Evolutionary conservation across 2,888 invertebrate genomes (phyloP), one percentile per base, ranked within the genome.

Genomic region (Eueremaeus valkanovi): DNA sequence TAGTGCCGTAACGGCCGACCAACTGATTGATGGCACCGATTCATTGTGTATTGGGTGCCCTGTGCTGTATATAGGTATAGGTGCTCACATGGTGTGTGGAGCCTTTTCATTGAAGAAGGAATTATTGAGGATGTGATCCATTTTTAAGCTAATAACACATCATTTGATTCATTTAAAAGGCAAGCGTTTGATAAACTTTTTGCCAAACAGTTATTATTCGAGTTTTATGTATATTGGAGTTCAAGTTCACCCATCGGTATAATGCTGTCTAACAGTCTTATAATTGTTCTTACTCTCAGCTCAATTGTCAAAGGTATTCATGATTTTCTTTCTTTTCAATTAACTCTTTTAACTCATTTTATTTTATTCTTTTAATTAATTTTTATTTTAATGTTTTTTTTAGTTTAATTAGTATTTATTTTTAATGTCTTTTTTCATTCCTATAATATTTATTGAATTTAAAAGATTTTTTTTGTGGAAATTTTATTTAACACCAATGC

Each of bases 11-110:
- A 16, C 11, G 9, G 55, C 61, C 29, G 29, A 24, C 61, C 61
- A 61, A 61, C 61, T 61, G 61, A 61, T 61, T 61, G 31, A 61
- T 61, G 61, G 61, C 51, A 61, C 31, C 33, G 61, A 61, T 61
- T 61, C 61, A 61, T 61, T 61, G 61, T n/a, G n/a, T 61, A 61
- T 61, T 61, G 61, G 61, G 29, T 24, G 58, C 45, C 45, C 16
- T 3, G 45, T 16, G 3, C 3, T 45, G 21, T 1, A 18, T n/a
- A 21, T 21, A 3, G n/a, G n/a, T 2, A 51, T 21, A 51, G n/a
- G n/a, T 51, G 21, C 21, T n/a, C 51, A 1, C 51, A 1, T 1
- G 11, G 61, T 61, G 13, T 29, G 29, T 31, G 61, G n/a, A n/a
- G n/a, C n/a, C n/a, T n/a, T 27, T 3, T 11, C 3, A 3, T 55